Base-by-base conservation (phyloP, 2,113 vertebrate genomes). In the Burhinus bistriatus region DNA sequence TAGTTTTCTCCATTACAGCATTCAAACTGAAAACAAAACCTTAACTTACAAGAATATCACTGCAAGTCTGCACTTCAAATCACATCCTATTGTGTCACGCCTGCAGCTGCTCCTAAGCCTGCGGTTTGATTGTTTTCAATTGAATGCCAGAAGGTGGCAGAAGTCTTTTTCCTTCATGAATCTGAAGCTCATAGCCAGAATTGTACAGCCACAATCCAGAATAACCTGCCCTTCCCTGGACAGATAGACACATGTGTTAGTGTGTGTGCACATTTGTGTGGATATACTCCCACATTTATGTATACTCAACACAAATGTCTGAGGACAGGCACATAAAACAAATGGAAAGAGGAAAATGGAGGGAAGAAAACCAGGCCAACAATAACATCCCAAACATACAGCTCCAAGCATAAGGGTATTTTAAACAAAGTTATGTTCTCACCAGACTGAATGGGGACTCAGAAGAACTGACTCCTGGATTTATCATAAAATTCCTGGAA, bases 171-270 rank as follows among this genome's bases (percentile, higher is more conserved):
- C 12, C 21, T 75, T 78, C 45, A 45, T 16, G 8, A 75, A 26
- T 64, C 51, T 68, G 45, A 64, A 78, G 15, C 32, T 79, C 11
- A 75, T 2, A 38, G 61, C 5, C 65, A 85, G 58, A 76, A 79
- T 2, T 49, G 9, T 34, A 51, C 29, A 23, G 51, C 29, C 51
- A 52, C 30, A 70, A 44, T 16, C 27, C 59, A 61, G 25, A 85
- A 40, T 9, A 32, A 40, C 8, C 30, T 61, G 30, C 20, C 32
- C 49, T 59, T 65, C 26, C 17, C 85, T 18, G 29, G 12, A 26
- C 23, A 91, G 61, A 75, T 30, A 62, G 0, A 15, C 8, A 30
- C 0, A 0, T 25, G 23, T 40, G 4, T 6, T n/a, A 61, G 15
- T 21, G 13, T 36, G 12, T 8, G 20, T 11, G 36, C 15, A 23